A percentile compares a stretch with the other conserved stretches of the same genome.
Evolutionary conservation across 2,113 vertebrate species (phyloP).

Genomic region (Zingel zingel): DNA sequence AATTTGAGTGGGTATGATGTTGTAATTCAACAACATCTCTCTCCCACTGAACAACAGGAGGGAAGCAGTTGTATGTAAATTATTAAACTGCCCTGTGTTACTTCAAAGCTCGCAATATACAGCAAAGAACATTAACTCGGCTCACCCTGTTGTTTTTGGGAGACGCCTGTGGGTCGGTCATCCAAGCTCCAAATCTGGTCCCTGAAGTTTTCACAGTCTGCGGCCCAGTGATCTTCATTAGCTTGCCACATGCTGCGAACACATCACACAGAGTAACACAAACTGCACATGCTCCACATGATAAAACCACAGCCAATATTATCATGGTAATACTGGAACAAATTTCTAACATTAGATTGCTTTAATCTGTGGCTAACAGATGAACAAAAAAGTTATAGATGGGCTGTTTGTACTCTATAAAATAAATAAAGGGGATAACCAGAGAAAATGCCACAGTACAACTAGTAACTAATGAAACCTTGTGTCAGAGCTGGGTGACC

Average conservation of each 20-base stretch:
- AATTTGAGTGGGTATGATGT: neutral
- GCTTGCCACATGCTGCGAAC: conserved; percentile 92
- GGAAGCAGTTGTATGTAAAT: conserved; percentile 6
- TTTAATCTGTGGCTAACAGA: neutral
- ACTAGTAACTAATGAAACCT: neutral
- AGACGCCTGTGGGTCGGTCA: conserved; percentile 95
- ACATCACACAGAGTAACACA: conserved; percentile 46
- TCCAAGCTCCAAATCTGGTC: conserved; percentile 98
- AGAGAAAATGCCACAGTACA: neutral
- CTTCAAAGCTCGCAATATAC: conserved; percentile 19
- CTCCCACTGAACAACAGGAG: conserved; percentile 6
- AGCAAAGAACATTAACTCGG: conserved; percentile 31
- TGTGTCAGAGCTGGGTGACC: conserved; percentile 3
- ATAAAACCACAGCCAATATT: conserved; percentile 50
- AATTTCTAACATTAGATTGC: conserved; percentile 7
- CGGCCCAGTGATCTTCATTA: conserved; percentile 98
- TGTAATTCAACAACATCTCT: conserved; percentile 10
- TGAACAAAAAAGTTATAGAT: neutral
- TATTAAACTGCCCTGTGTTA: conserved; percentile 7
- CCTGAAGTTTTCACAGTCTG: conserved; percentile 97
- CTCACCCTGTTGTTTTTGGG: conserved; percentile 92
- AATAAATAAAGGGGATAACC: conserved; percentile 5
- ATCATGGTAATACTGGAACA: conserved; percentile 45
- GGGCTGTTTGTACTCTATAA: conserved; percentile 11
- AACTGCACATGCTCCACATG: neutral